A percentile compares a stretch with the other conserved stretches of the same genome.
phyloP scores from a whole-genome alignment of 2,888 invertebrate species.

The Erebia aethiops region DNA sequence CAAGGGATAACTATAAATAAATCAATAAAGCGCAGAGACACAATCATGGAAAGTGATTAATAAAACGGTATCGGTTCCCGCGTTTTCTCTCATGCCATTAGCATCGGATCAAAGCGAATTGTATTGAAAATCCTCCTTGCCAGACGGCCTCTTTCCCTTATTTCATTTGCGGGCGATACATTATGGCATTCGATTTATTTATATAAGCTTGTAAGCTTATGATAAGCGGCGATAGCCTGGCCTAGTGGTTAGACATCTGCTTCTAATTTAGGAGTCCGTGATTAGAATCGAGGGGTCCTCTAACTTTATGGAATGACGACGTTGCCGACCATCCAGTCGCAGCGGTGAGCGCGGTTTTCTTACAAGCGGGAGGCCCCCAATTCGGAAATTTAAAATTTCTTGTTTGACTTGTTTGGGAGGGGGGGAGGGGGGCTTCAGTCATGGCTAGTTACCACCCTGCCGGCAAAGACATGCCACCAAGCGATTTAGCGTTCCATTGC shows the following conservation, averaged over 20 bases:
- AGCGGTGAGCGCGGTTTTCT: too few species aligned
- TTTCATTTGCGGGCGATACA: conserved; percentile 15
- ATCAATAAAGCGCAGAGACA: background rate
- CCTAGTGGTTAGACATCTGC: too few species aligned
- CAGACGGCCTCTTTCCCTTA: background rate
- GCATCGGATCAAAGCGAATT: conserved; percentile 18
- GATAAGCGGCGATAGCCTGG: background rate
- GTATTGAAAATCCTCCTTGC: conserved; percentile 25
- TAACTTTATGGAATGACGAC: too few species aligned
- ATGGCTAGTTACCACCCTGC: too few species aligned
- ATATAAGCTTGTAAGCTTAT: background rate
- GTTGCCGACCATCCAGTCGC: too few species aligned
- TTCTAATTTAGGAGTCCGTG: background rate
- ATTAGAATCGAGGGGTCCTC: too few species aligned
- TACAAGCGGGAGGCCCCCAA: background rate
- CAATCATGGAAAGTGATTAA: conserved; percentile 15
- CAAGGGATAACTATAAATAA: background rate
- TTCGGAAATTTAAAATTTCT: background rate
- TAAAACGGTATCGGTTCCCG: conserved; percentile 8
- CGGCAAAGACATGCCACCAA: too few species aligned
- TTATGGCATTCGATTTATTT: conserved; percentile 5
- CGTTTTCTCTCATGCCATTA: conserved; percentile 19
- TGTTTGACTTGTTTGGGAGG: too few species aligned
- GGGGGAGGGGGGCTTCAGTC: too few species aligned
- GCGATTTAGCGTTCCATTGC: too few species aligned